These are phyloP conservation scores for Saccostrea echinata DNA, from an alignment of 1,140 invertebrate species.

Conservation along the genomic window DNA sequence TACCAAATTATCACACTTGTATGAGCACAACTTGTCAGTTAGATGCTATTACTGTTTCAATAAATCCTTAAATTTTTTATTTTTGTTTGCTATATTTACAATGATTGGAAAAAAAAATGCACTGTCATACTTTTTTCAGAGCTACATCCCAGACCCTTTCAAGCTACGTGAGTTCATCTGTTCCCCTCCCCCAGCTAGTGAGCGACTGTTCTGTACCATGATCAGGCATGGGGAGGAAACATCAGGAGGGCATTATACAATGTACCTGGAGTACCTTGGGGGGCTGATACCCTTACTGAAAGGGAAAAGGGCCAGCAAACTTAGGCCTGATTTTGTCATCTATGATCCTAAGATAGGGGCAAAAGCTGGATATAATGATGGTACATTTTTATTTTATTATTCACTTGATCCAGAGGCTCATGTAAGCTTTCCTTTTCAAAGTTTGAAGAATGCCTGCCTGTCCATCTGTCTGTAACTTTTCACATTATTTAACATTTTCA, in stretches of 20 bases:
- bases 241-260: conserved; percentile 91
- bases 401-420: no score
- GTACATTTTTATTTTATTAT: neutral
- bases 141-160: conserved; percentile 93
- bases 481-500: no score
- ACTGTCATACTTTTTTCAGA: conserved; percentile 82
- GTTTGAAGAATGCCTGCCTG: no score
- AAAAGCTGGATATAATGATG: conserved; percentile 57
- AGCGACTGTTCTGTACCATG: conserved; percentile 97
- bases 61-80: no score
- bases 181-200: conserved; percentile 90
- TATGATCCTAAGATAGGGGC: conserved; percentile 88
- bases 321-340: conserved; percentile 98
- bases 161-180: conserved; percentile 95
- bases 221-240: conserved; percentile 92
- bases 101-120: neutral
- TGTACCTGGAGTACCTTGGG: conserved; percentile 97
- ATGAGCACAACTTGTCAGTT: no score
- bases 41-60: no score
- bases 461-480: no score
- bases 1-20: no score
- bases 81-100: neutral
- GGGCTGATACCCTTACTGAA: conserved; percentile 97
- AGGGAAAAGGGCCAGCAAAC: conserved; percentile 96
- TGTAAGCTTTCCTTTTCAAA: no score